Evolutionary conservation across 2,888 invertebrate species (phyloP).

Genomic region (Lithosia quadra): DNA sequence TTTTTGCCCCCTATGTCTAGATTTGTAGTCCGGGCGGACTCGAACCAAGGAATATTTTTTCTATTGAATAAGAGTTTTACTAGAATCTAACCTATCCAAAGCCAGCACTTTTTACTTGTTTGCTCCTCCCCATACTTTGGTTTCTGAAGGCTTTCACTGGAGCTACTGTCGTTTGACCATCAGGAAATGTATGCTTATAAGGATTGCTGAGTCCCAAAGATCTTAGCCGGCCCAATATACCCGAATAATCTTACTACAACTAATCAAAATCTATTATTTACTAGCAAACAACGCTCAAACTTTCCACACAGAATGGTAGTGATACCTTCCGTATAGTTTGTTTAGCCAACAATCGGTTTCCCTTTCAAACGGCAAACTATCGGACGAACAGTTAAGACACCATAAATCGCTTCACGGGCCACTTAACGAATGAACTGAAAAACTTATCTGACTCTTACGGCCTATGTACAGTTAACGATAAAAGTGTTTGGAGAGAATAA

Average conservation of each 20-base stretch:
- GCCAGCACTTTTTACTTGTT: too few relatives aligned
- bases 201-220: too few relatives aligned
- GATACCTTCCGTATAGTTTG: constrained; percentile 12
- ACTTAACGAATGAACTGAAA: constrained; percentile 85
- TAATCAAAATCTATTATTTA: constrained; percentile 1
- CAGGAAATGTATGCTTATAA: too few relatives aligned
- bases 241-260: background rate
- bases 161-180: too few relatives aligned
- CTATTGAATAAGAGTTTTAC: too few relatives aligned
- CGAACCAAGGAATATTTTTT: too few relatives aligned
- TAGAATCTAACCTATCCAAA: too few relatives aligned
- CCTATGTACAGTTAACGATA: constrained; percentile 31
- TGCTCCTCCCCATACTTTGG: too few relatives aligned
- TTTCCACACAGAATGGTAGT: background rate
- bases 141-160: too few relatives aligned
- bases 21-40: too few relatives aligned
- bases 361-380: constrained; percentile 68
- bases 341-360: constrained; percentile 51
- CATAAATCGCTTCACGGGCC: constrained; percentile 80
- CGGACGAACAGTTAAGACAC: constrained; percentile 66
- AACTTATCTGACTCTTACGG: constrained; percentile 77
- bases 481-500: constrained; percentile 34
- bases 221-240: too few relatives aligned
- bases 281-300: background rate
- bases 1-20: too few relatives aligned